Percentiles rank a stretch among this genome's conserved stretches.
Evolutionary conservation across 2,888 invertebrate species (phyloP).

Genomic region (Trissolcus japonicus): DNA sequence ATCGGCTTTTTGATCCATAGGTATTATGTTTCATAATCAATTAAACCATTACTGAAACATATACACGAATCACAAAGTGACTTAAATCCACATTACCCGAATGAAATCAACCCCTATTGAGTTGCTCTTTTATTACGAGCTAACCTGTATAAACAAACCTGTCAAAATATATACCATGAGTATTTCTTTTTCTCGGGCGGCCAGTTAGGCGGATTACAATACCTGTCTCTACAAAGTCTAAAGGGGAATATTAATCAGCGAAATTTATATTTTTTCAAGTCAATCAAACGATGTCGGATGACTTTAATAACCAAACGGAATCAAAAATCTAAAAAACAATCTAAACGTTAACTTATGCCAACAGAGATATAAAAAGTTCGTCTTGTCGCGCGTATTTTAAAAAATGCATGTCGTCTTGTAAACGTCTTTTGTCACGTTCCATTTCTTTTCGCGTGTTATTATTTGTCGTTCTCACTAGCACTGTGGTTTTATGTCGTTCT

Average conservation of each 20-base stretch:
- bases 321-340: conserved; percentile 1
- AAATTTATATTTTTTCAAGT: not conserved
- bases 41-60: conserved; percentile 17
- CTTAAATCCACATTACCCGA: conserved; percentile 36
- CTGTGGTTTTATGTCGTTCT: conserved; percentile 20
- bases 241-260: conserved; percentile 17
- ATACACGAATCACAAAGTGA: conserved; percentile 7
- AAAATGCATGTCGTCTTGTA: conserved; percentile 15
- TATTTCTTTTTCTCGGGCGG: conserved; percentile 22
- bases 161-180: conserved; percentile 42
- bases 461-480: conserved; percentile 13
- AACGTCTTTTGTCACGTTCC: conserved; percentile 30
- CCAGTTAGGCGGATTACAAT: conserved; percentile 25
- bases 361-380: conserved; percentile 13
- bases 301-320: too few relatives aligned
- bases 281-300: not conserved
- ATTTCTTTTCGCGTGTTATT: conserved; percentile 17
- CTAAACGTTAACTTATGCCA: conserved; percentile 16
- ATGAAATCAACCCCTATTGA: conserved; percentile 47
- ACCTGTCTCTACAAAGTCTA: not conserved
- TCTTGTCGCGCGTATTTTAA: conserved; percentile 13
- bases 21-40: conserved; percentile 23
- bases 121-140: conserved; percentile 42
- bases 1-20: too few relatives aligned
- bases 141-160: conserved; percentile 50